A percentile compares a stretch with the other conserved stretches of the same genome.
These are phyloP conservation scores for Copidosoma aretas DNA, from an alignment of 2,888 invertebrate genomes.

Conservation along the genomic window DNA sequence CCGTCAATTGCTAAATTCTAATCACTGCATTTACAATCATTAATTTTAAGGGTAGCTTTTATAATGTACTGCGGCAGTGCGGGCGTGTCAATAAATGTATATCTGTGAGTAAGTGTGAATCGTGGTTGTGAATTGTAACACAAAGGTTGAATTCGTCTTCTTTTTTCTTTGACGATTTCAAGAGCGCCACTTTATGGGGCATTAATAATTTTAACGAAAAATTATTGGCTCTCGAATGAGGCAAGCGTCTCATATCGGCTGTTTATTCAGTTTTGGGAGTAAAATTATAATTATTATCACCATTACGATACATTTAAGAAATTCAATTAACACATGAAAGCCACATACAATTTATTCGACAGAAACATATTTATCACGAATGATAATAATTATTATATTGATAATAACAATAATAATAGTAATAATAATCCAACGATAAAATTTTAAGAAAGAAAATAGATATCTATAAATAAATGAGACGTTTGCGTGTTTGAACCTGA, in stretches of 20 bases:
- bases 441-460: conserved; percentile 4
- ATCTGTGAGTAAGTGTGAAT: conserved; percentile 18
- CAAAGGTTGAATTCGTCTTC: conserved; percentile 31
- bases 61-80: conserved; percentile 40
- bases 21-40: conserved; percentile 54
- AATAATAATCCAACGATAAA: conserved; percentile 10
- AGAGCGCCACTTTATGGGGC: neutral
- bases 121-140: conserved; percentile 15
- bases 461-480: conserved; percentile 5
- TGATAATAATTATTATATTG: conserved; percentile 14
- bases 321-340: too few relatives aligned
- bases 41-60: conserved; percentile 58
- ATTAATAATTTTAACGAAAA: neutral
- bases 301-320: too few relatives aligned
- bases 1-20: conserved; percentile 53
- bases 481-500: conserved; percentile 15
- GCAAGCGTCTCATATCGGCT: conserved; percentile 7
- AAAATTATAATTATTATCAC: too few relatives aligned
- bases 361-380: too few relatives aligned
- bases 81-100: conserved; percentile 33
- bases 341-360: too few relatives aligned
- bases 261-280: too few relatives aligned
- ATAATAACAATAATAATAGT: conserved; percentile 10
- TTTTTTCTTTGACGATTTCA: conserved; percentile 1
- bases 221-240: neutral